Evolutionary conservation across 2,113 vertebrate genomes (phyloP).

Genomic region (Myiopsitta monachus): DNA sequence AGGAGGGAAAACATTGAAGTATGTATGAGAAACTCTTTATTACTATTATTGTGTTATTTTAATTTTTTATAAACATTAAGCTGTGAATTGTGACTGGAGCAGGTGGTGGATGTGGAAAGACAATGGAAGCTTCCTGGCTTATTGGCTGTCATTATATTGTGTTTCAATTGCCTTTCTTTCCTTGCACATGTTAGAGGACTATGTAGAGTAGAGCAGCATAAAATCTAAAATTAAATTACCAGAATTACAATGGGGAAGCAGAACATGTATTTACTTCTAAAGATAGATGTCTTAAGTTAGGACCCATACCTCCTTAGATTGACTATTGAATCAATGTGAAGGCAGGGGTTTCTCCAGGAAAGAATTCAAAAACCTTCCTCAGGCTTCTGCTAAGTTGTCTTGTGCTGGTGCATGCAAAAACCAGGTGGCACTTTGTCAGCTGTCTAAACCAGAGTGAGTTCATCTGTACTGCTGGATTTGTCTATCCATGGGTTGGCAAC

Average conservation of each 20-base stretch:
- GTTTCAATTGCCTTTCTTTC: constrained; percentile 56
- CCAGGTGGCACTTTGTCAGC: neutral
- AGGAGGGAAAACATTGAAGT: neutral
- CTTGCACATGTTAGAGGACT: neutral
- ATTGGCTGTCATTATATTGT: constrained; percentile 27
- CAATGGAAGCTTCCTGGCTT: constrained; percentile 62
- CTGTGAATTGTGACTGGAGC: constrained; percentile 33
- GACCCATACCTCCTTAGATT: neutral
- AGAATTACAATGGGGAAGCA: neutral
- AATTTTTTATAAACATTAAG: constrained; percentile 25
- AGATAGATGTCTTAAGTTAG: neutral
- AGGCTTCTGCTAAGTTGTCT: neutral
- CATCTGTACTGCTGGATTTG: neutral
- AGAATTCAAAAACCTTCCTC: neutral
- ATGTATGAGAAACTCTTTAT: neutral
- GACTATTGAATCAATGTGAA: neutral
- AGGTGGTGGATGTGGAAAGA: constrained; percentile 52
- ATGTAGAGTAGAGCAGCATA: fast-evolving
- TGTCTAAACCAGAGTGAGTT: neutral
- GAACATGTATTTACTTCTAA: neutral
- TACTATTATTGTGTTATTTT: neutral
- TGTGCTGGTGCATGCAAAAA: neutral
- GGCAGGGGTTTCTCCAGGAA: neutral
- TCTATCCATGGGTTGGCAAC: neutral
- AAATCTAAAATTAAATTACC: constrained; percentile 49